A percentile compares a stretch with the other conserved stretches of the same genome.
phyloP scores from a whole-genome alignment of 2,113 vertebrate species.

The Isurus oxyrinchus region DNA sequence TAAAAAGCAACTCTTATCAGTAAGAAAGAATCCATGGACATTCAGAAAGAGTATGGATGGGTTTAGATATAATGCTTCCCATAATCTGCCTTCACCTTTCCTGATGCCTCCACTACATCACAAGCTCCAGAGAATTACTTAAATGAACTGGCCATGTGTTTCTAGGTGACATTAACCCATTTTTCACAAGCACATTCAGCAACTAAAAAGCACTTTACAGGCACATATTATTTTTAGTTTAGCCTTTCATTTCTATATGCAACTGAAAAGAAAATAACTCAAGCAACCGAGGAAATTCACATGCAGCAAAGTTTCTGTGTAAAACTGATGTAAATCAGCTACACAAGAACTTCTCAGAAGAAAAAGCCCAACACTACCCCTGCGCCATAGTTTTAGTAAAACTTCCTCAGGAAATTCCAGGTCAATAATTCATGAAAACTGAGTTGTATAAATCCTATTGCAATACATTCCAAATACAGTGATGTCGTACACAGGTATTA shows the following conservation, averaged over 20 bases:
- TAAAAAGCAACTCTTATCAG: neutral
- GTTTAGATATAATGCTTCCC: neutral
- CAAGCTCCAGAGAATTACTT: neutral
- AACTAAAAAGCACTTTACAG: neutral
- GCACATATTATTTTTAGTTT: neutral
- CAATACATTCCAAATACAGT: neutral
- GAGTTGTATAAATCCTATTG: neutral
- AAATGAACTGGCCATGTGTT: neutral
- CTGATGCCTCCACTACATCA: neutral
- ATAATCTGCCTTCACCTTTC: neutral
- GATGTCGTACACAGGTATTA: neutral
- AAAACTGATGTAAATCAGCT: neutral
- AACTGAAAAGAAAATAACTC: neutral
- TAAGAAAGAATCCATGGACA: neutral
- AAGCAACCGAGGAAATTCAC: neutral
- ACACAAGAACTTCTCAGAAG: neutral
- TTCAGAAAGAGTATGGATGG: neutral
- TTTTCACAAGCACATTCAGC: neutral
- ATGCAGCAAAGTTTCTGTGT: neutral
- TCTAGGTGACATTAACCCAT: neutral
- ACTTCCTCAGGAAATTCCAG: neutral
- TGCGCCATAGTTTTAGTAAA: neutral
- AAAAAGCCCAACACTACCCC: neutral
- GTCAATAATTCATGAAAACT: neutral
- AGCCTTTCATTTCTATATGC: neutral